Conservation (phyloP, 2,888 invertebrate genomes). For the Baronia brevicornis region DNA sequence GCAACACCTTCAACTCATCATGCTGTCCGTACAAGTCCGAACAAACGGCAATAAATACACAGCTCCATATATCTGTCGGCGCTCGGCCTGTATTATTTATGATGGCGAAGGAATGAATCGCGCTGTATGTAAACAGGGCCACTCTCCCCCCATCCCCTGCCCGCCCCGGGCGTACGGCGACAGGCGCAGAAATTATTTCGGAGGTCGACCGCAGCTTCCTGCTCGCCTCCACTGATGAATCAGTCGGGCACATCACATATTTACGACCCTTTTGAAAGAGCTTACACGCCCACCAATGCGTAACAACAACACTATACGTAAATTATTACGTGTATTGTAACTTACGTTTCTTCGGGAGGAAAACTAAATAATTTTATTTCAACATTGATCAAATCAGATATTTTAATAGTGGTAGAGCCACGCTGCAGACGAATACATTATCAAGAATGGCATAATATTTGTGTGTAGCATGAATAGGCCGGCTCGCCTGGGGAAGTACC, state of each 20-base stretch:
- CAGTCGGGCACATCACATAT: conserved; percentile 11
- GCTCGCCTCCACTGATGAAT: conserved; percentile 16
- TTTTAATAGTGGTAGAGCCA: too few species aligned
- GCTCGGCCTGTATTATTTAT: conserved; percentile 53
- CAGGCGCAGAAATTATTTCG: conserved; percentile 24
- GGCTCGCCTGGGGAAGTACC: too few species aligned
- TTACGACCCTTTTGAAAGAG: too few species aligned
- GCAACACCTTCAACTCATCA: conserved; percentile 8
- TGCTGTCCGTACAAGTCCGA: conserved; percentile 39
- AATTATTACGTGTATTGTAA: too few species aligned
- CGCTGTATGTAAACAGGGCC: conserved; percentile 53
- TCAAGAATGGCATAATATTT: too few species aligned
- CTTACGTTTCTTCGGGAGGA: too few species aligned
- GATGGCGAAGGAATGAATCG: conserved; percentile 52
- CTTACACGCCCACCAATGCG: too few species aligned
- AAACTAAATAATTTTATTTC: too few species aligned
- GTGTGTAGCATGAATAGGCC: too few species aligned
- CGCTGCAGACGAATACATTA: too few species aligned
- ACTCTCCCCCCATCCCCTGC: conserved; percentile 13
- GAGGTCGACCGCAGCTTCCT: conserved; percentile 25
- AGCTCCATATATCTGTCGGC: conserved; percentile 67
- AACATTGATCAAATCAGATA: too few species aligned
- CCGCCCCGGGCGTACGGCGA: conserved; percentile 11
- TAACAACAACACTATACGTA: too few species aligned
- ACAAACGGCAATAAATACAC: conserved; percentile 59